Conservation (phyloP, 2,797 vertebrate genomes). For the Pygocentrus nattereri region DNA sequence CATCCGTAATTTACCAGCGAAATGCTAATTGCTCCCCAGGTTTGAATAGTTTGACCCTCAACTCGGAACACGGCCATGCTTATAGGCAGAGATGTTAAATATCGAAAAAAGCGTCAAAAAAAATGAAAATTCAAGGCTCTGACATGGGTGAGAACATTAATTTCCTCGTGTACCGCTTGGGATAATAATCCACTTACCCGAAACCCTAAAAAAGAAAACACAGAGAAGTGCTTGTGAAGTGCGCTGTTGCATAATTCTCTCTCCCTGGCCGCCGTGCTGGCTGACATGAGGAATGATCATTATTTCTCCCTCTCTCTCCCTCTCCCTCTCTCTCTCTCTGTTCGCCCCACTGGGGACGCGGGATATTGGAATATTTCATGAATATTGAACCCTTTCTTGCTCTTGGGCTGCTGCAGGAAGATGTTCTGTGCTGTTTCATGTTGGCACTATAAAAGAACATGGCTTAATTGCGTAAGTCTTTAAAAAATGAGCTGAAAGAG, state of each 20-base stretch:
- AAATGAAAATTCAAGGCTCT: conserved; percentile 65
- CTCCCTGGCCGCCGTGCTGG: conserved; percentile 48
- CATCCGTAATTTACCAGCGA: conserved; percentile 67
- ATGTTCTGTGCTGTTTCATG: conserved; percentile 57
- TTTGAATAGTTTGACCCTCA: conserved; percentile 79
- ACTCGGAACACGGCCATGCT: conserved; percentile 67
- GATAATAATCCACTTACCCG: conserved; percentile 59
- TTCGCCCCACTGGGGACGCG: conserved; percentile 52
- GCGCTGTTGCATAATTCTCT: conserved; percentile 63
- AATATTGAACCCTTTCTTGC: conserved; percentile 63
- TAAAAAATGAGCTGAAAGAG: conserved; percentile 47
- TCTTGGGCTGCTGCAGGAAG: conserved; percentile 54
- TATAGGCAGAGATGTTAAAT: conserved; percentile 64
- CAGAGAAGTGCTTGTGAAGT: conserved; percentile 52
- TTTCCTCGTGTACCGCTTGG: conserved; percentile 60
- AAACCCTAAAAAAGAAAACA: conserved; percentile 45
- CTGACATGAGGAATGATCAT: conserved; percentile 64
- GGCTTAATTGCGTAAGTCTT: conserved; percentile 61
- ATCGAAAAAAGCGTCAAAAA: conserved; percentile 57
- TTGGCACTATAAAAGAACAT: conserved; percentile 55
- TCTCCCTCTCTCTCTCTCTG: conserved; percentile 32
- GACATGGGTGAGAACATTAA: conserved; percentile 56
- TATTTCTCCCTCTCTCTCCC: conserved; percentile 53
- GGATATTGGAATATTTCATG: conserved; percentile 66
- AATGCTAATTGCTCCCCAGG: conserved; percentile 67